These are phyloP conservation scores for Nomada hirtipes DNA, from an alignment of 2,888 invertebrate genomes.

Conservation along the genomic window DNA sequence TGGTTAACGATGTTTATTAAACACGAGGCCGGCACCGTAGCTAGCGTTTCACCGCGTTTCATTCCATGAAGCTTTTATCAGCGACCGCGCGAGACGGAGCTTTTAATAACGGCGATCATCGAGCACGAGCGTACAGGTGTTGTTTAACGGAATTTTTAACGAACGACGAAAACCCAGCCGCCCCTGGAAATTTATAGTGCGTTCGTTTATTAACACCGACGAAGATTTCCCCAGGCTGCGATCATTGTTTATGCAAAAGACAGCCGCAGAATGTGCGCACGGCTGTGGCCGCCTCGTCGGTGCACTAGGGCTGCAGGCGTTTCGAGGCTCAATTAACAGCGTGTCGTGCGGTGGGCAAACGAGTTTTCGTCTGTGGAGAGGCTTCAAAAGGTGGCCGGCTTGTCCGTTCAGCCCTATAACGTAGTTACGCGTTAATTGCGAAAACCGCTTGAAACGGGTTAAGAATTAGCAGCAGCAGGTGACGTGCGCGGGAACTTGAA, in stretches of 20 bases:
- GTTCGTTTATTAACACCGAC: conserved; percentile 54
- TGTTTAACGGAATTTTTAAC: conserved; percentile 42
- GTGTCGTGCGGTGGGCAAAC: conserved; percentile 68
- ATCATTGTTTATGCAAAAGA: conserved; percentile 68
- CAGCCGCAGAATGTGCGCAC: conserved; percentile 35
- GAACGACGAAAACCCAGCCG: conserved; percentile 12
- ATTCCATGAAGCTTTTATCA: conserved; percentile 4
- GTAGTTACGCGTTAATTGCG: conserved; percentile 65
- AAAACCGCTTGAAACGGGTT: conserved; percentile 59
- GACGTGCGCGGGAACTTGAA: neutral
- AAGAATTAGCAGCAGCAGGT: conserved; percentile 49
- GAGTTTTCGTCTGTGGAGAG: conserved; percentile 71
- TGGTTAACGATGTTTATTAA: conserved; percentile 4
- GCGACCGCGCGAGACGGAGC: neutral
- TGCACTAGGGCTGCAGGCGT: conserved; percentile 51
- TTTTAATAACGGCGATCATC: conserved; percentile 37
- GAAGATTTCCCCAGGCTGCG: conserved; percentile 58
- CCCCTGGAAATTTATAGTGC: conserved; percentile 27
- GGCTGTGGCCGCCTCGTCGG: conserved; percentile 40
- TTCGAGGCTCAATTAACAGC: conserved; percentile 69
- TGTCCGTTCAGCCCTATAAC: conserved; percentile 69
- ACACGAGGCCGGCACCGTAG: neutral
- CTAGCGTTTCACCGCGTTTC: neutral
- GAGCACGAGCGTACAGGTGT: neutral
- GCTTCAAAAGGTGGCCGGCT: conserved; percentile 73